These are phyloP conservation scores for Ia io DNA, from an alignment of 2,113 vertebrate species.

Conservation along the genomic window DNA sequence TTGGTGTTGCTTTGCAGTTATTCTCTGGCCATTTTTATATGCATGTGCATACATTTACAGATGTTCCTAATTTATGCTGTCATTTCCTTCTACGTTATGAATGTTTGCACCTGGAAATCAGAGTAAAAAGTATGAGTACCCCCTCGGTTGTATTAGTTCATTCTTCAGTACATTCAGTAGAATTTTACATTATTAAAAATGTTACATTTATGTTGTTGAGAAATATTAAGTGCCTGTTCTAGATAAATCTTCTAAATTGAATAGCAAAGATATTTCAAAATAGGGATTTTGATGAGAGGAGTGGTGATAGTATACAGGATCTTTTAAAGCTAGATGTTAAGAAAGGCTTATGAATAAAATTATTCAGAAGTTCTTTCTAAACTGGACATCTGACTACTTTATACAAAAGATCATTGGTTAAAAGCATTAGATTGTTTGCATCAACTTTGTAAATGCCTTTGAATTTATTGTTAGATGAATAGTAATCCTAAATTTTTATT, in stretches of 20 bases:
- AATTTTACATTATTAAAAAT: not conserved
- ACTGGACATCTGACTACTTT: not conserved
- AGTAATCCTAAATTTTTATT: constrained; percentile 37
- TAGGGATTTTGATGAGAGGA: not conserved
- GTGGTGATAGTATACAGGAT: not conserved
- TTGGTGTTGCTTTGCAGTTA: not conserved
- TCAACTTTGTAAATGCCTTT: constrained; percentile 44
- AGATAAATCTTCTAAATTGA: not conserved
- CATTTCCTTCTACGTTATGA: constrained; percentile 14
- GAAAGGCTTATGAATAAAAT: constrained; percentile 29
- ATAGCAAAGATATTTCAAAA: not conserved
- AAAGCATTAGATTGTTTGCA: constrained; percentile 27
- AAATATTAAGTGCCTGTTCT: not conserved
- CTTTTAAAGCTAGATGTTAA: constrained; percentile 27
- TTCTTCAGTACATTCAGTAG: not conserved
- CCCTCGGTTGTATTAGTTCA: not conserved
- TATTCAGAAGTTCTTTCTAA: constrained; percentile 6
- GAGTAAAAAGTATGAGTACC: not conserved
- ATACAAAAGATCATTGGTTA: constrained; percentile 17
- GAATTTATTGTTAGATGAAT: constrained; percentile 36
- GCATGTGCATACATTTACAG: not conserved
- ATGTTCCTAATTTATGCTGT: not conserved
- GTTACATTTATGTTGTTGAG: constrained; percentile 3
- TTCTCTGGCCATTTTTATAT: not conserved
- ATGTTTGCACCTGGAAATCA: not conserved